Percentiles rank a stretch among this genome's conserved stretches.
Evolutionary conservation across 1,140 invertebrate genomes (phyloP).

Genomic region (Melipona quadrifasciata): DNA sequence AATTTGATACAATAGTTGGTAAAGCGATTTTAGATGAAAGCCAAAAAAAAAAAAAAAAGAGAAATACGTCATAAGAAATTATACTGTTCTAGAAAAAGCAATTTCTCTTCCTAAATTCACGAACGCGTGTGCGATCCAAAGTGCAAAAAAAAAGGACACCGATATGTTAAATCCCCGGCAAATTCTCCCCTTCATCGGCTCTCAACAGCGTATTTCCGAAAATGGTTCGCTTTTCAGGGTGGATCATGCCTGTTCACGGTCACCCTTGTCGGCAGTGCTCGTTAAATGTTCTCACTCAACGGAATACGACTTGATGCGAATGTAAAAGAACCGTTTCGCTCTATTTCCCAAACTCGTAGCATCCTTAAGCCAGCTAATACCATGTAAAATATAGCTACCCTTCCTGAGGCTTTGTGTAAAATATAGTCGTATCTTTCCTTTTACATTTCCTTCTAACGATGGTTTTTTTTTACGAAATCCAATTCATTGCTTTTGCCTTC

Average conservation of each 20-base stretch:
- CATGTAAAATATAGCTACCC: constrained; percentile 27
- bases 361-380: constrained; percentile 35
- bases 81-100: neutral
- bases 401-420: neutral
- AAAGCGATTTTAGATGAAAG: neutral
- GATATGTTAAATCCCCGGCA: constrained; percentile 21
- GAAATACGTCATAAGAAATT: neutral
- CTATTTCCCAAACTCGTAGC: constrained; percentile 21
- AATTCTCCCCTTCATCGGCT: neutral
- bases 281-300: constrained; percentile 35
- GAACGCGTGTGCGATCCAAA: neutral
- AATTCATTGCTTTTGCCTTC: neutral
- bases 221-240: constrained; percentile 10
- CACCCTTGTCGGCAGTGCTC: constrained; percentile 14
- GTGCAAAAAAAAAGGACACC: neutral
- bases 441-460: neutral
- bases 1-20: neutral
- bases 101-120: no score
- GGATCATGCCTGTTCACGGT: constrained; percentile 9
- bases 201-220: constrained; percentile 3
- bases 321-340: constrained; percentile 28
- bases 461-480: neutral
- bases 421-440: neutral
- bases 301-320: constrained; percentile 41
- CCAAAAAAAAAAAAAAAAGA: no score